A percentile compares a stretch with the other conserved stretches of the same genome.
Conservation (phyloP, 1,140 invertebrate genomes). For the honey bee (Apis mellifera) region DNA sequence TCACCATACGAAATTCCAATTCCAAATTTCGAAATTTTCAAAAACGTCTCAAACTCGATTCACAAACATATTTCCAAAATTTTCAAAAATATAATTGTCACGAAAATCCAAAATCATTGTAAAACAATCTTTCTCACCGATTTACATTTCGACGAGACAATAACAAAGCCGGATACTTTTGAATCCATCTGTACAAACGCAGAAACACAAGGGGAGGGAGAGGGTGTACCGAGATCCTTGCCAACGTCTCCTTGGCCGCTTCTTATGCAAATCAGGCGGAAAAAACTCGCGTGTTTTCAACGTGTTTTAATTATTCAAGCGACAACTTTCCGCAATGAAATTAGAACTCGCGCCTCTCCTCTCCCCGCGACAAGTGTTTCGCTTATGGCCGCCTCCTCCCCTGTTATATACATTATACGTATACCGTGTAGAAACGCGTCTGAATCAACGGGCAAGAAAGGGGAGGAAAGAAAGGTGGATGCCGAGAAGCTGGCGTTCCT, state of each 20-base stretch:
- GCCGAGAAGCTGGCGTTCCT: background rate
- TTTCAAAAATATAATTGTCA: too few species aligned
- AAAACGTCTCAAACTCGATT: too few species aligned
- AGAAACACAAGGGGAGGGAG: background rate
- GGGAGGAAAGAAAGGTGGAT: background rate
- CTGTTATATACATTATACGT: too few species aligned
- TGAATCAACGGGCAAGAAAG: constrained; percentile 55
- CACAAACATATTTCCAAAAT: too few species aligned
- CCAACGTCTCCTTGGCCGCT: constrained; percentile 43
- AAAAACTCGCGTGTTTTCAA: constrained; percentile 76
- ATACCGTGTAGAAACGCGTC: constrained; percentile 29
- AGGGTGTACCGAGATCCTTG: background rate
- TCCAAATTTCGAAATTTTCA: too few species aligned
- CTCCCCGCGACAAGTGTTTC: constrained; percentile 76
- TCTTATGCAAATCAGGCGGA: constrained; percentile 72
- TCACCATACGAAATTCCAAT: too few species aligned
- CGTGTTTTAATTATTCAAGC: constrained; percentile 79
- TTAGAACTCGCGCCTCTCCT: constrained; percentile 71
- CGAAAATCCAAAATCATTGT: too few species aligned
- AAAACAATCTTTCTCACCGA: too few species aligned
- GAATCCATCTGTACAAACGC: background rate
- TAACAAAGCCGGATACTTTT: too few species aligned
- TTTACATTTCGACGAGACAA: too few species aligned
- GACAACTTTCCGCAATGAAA: constrained; percentile 80
- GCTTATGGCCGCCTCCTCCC: constrained; percentile 65